Conservation (phyloP, 2,113 vertebrate genomes). For the Peromyscus maniculatus region DNA sequence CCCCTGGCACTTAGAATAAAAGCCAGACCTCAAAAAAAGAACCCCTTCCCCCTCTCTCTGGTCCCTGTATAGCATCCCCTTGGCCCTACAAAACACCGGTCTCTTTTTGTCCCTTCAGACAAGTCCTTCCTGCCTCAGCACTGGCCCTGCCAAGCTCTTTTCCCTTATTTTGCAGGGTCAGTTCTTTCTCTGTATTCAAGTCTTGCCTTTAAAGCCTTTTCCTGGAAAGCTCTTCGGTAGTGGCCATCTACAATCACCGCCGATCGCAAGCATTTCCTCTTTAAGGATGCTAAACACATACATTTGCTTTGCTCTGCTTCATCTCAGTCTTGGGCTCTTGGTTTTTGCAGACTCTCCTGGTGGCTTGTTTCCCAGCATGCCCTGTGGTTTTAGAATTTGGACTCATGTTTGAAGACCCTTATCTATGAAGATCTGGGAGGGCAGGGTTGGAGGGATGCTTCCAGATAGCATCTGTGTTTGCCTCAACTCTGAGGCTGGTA, state of each 20-base stretch:
- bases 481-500: neutral
- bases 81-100: neutral
- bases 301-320: neutral
- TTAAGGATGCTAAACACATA: neutral
- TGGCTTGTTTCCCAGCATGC: neutral
- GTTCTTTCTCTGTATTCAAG: neutral
- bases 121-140: neutral
- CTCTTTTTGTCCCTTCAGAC: neutral
- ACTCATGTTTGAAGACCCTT: neutral
- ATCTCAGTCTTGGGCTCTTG: neutral
- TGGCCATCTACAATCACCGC: neutral
- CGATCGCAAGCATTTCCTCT: neutral
- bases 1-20: neutral
- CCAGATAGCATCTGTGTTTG: neutral
- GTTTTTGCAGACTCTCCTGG: neutral
- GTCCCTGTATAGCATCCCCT: neutral
- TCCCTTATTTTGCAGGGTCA: neutral
- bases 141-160: neutral
- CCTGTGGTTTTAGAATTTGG: neutral
- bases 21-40: neutral
- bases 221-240: neutral
- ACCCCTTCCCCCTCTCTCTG: neutral
- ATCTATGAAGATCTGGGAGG: neutral
- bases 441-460: neutral
- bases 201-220: neutral